These are phyloP conservation scores for Apamea sordens DNA, from an alignment of 2,888 invertebrate genomes.

Conservation along the genomic window DNA sequence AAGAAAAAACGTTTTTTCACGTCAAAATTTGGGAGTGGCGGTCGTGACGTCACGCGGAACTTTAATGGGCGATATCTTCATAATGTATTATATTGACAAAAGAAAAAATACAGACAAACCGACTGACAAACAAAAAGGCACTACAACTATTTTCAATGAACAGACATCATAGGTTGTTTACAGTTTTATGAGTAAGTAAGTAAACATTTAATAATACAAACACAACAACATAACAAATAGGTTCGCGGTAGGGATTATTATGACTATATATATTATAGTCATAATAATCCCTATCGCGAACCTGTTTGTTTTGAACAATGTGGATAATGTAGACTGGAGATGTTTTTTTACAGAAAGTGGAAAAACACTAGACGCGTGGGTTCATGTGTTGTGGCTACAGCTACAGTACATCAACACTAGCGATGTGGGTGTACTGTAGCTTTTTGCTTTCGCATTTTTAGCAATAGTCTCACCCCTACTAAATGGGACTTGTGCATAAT, in stretches of 20 bases:
- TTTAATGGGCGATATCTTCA: no score
- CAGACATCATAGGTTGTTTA: background rate
- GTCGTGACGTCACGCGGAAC: no score
- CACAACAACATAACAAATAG: no score
- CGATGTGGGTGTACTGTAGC: background rate
- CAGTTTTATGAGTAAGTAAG: background rate
- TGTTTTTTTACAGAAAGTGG: constrained; percentile 17
- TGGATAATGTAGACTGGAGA: background rate
- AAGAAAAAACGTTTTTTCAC: no score
- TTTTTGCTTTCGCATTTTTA: background rate
- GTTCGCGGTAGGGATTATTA: no score
- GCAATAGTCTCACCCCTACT: no score
- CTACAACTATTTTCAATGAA: background rate
- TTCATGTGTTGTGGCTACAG: no score
- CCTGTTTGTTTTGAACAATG: constrained; percentile 6
- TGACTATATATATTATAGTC: background rate
- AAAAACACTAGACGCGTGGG: constrained; percentile 11
- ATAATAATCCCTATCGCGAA: background rate
- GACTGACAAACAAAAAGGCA: background rate
- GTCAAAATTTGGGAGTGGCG: no score
- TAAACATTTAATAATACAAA: no score
- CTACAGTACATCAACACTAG: no score
- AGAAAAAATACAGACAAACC: no score
- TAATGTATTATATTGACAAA: no score
- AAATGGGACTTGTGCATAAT: background rate